Conservation (phyloP, 2,113 vertebrate genomes). For the Boulengeromyrus knoepffleri region DNA sequence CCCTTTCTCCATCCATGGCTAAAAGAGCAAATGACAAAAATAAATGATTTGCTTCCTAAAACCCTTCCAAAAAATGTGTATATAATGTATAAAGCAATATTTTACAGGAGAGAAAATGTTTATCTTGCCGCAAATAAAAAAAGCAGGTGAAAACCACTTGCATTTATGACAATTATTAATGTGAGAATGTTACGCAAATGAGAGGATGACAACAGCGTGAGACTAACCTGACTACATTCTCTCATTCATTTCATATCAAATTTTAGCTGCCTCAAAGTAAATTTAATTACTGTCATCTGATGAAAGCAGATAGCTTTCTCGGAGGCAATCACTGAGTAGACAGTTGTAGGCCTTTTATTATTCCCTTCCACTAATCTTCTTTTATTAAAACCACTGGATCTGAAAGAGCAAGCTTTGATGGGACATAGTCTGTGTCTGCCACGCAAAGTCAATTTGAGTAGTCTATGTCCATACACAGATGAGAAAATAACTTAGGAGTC, state of each 20-base stretch:
- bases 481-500: neutral
- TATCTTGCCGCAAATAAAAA: neutral
- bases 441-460: neutral
- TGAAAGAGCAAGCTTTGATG: constrained; percentile 46
- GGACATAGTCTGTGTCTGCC: constrained; percentile 18
- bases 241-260: constrained; percentile 52
- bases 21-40: neutral
- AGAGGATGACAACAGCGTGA: constrained; percentile 24
- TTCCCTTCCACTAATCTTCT: constrained; percentile 64
- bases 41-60: neutral
- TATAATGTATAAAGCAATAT: neutral
- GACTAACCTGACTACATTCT: constrained; percentile 29
- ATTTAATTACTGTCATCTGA: constrained; percentile 69
- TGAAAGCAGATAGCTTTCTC: constrained; percentile 59
- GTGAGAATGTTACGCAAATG: constrained; percentile 16
- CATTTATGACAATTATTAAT: constrained; percentile 17
- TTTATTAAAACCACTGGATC: constrained; percentile 61
- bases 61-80: neutral
- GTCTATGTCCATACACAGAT: constrained; percentile 8
- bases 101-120: neutral
- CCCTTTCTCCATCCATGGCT: no score
- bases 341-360: constrained; percentile 56
- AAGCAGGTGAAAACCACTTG: neutral
- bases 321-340: constrained; percentile 55
- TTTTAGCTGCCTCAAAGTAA: constrained; percentile 65